These are phyloP conservation scores for Buathra laborator DNA, from an alignment of 2,888 invertebrate genomes.

Conservation along the genomic window DNA sequence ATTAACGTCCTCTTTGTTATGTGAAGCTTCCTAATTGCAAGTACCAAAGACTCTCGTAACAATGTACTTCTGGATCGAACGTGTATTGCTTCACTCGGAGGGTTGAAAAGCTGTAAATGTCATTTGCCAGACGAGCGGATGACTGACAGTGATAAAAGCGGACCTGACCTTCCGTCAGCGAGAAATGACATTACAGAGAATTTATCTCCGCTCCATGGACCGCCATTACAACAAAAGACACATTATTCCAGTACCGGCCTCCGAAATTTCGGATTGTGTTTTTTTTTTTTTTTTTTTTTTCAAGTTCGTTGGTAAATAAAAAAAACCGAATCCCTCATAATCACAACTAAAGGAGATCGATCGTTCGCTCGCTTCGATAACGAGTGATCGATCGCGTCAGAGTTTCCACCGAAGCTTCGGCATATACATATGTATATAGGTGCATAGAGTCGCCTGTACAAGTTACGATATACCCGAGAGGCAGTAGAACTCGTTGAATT, in stretches of 20 bases:
- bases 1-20: background rate
- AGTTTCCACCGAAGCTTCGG: background rate
- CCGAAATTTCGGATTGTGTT: background rate
- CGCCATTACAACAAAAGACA: constrained; percentile 1
- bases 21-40: background rate
- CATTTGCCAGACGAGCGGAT: background rate
- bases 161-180: background rate
- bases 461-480: background rate
- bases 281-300: background rate
- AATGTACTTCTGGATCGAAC: background rate
- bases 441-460: background rate
- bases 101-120: background rate
- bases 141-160: background rate
- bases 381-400: constrained; percentile 12
- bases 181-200: background rate
- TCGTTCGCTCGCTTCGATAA: background rate
- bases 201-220: background rate
- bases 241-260: background rate
- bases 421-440: background rate
- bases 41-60: background rate
- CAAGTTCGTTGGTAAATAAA: background rate
- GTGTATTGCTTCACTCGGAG: background rate
- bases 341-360: constrained; percentile 13
- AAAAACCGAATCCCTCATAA: background rate
- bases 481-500: constrained; percentile 10